A percentile compares a stretch with the other conserved stretches of the same genome.
Evolutionary conservation across 1,140 invertebrate genomes (phyloP).

Genomic region (Microplitis mediator): DNA sequence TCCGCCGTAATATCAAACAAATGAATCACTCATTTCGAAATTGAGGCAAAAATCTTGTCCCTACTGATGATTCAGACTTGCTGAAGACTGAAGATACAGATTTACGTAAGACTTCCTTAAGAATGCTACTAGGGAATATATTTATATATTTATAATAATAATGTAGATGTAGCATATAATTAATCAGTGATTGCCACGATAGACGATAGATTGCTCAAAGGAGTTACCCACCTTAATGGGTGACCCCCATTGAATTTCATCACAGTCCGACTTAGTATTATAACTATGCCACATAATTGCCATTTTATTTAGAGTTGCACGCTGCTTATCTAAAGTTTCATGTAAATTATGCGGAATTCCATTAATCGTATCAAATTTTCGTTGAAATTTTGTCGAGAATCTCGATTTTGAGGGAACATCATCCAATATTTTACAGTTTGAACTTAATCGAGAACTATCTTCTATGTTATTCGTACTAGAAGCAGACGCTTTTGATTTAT

Average conservation of each 20-base stretch:
- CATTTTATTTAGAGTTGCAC: neutral
- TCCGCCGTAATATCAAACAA: no score
- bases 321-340: neutral
- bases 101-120: no score
- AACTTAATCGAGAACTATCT: neutral
- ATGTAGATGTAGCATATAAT: no score
- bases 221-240: conserved; percentile 15
- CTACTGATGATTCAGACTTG: no score
- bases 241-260: conserved; percentile 4
- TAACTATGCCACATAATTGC: neutral
- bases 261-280: neutral
- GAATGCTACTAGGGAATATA: no score
- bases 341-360: neutral
- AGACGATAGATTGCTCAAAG: conserved; percentile 1
- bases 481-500: no score
- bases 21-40: no score
- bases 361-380: neutral
- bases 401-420: neutral
- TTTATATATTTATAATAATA: no score
- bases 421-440: neutral
- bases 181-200: neutral
- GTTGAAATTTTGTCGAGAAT: neutral
- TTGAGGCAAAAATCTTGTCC: no score
- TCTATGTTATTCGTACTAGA: neutral
- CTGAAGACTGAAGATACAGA: no score